Conservation (phyloP, 2,888 invertebrate genomes). For the Lithosia quadra region DNA sequence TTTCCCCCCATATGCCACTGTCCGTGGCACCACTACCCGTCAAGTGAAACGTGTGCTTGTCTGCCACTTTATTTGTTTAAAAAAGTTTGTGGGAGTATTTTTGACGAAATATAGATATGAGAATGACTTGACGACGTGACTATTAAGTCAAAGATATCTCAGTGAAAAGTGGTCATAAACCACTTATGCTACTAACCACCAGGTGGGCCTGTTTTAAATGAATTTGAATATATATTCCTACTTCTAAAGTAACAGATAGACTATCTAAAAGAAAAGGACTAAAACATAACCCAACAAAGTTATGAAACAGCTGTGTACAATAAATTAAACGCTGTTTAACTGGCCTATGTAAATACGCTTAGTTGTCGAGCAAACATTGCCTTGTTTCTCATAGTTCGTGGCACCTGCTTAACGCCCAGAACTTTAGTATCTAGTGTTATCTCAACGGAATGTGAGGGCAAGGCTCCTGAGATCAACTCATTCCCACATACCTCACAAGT, state of each 20-base stretch:
- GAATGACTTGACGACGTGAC: too few relatives aligned
- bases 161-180: not conserved
- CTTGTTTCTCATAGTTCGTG: conserved; percentile 59
- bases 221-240: conserved; percentile 3
- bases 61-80: too few relatives aligned
- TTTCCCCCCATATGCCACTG: too few relatives aligned
- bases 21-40: too few relatives aligned
- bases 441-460: conserved; percentile 64
- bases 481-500: conserved; percentile 61
- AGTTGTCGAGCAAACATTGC: conserved; percentile 65
- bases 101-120: too few relatives aligned
- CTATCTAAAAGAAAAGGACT: not conserved
- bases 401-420: conserved; percentile 56
- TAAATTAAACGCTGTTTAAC: conserved; percentile 64
- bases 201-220: not conserved
- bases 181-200: not conserved
- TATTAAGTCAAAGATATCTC: not conserved
- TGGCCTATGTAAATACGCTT: conserved; percentile 65
- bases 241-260: not conserved
- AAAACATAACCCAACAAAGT: conserved; percentile 34
- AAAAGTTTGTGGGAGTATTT: too few relatives aligned
- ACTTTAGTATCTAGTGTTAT: conserved; percentile 58
- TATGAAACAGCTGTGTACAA: conserved; percentile 55
- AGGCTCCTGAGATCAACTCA: conserved; percentile 59
- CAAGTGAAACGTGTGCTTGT: too few relatives aligned